Evolutionary conservation across 2,113 vertebrate species (phyloP).

Genomic region (Petrocephalus zakoni): DNA sequence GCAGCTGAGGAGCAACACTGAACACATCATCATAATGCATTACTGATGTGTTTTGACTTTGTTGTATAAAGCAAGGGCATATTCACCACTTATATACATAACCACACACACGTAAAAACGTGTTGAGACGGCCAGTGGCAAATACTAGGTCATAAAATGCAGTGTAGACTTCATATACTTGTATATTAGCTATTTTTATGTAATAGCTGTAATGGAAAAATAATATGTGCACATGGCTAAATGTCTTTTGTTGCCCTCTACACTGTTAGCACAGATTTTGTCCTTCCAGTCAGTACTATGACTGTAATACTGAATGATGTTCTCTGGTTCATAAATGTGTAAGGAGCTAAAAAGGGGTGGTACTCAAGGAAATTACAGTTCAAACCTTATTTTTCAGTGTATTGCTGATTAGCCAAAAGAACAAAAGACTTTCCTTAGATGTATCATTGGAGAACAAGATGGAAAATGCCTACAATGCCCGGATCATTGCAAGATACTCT

Average conservation of each 20-base stretch:
- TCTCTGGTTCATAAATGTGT: not conserved
- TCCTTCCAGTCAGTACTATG: not conserved
- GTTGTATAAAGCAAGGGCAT: not conserved
- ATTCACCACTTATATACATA: not conserved
- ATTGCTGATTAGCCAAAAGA: slow-evolving; percentile 68
- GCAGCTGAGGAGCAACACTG: not conserved
- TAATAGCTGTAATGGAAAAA: slow-evolving; percentile 9
- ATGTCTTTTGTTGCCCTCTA: not conserved
- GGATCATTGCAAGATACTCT: slow-evolving; percentile 65
- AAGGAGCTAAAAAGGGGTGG: not conserved
- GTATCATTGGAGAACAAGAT: slow-evolving; percentile 69
- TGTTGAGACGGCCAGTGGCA: slow-evolving; percentile 13
- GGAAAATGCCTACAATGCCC: slow-evolving; percentile 83
- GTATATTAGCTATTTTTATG: not conserved
- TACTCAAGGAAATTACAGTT: not conserved
- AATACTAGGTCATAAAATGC: slow-evolving; percentile 27
- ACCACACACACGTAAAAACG: not conserved
- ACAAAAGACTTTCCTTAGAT: slow-evolving; percentile 65
- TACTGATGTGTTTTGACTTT: not conserved
- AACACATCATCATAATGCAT: not conserved
- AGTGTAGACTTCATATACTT: not conserved
- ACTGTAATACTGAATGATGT: not conserved
- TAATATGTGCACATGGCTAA: not conserved
- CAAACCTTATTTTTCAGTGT: slow-evolving; percentile 48
- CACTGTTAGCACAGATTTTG: not conserved